Percentiles rank a stretch among this genome's conserved stretches.
phyloP scores from a whole-genome alignment of 2,797 vertebrate genomes.

The Paedocypris micromegethes region DNA sequence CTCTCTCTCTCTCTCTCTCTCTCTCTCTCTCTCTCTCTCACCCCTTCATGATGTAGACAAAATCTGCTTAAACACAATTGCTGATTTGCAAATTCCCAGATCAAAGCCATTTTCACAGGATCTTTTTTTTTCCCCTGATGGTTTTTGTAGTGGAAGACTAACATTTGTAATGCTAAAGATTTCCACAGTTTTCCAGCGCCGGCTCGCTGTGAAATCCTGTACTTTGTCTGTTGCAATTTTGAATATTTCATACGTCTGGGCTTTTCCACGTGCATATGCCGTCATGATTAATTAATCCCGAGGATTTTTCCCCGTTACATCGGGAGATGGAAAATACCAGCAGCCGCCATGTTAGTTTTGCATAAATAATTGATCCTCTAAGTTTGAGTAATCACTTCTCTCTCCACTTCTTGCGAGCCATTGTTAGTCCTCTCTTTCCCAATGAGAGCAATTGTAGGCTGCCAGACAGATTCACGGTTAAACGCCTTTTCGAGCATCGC shows the following conservation, averaged over 20 bases:
- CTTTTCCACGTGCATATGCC: constrained; percentile 64
- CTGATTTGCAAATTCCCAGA: neutral
- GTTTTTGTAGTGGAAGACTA: no score
- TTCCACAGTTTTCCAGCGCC: constrained; percentile 40
- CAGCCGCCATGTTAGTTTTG: constrained; percentile 39
- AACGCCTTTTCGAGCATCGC: constrained; percentile 1
- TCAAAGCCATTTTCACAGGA: neutral
- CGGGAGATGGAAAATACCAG: constrained; percentile 46
- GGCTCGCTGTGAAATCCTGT: constrained; percentile 52
- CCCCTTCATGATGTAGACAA: constrained; percentile 8
- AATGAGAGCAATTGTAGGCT: constrained; percentile 18
- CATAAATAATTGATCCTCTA: constrained; percentile 32
- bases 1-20: neutral
- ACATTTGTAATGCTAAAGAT: constrained; percentile 24
- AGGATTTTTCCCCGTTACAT: constrained; percentile 55
- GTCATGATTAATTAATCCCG: constrained; percentile 68
- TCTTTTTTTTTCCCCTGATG: neutral
- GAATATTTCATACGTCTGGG: constrained; percentile 67
- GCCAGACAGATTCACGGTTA: constrained; percentile 1
- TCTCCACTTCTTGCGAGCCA: neutral
- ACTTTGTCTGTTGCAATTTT: constrained; percentile 54
- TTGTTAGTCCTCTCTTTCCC: neutral
- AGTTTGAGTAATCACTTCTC: constrained; percentile 27
- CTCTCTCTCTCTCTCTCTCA: neutral
- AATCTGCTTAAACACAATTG: constrained; percentile 5